Conservation (phyloP, 2,888 invertebrate species). For the Abscondita cerata region DNA sequence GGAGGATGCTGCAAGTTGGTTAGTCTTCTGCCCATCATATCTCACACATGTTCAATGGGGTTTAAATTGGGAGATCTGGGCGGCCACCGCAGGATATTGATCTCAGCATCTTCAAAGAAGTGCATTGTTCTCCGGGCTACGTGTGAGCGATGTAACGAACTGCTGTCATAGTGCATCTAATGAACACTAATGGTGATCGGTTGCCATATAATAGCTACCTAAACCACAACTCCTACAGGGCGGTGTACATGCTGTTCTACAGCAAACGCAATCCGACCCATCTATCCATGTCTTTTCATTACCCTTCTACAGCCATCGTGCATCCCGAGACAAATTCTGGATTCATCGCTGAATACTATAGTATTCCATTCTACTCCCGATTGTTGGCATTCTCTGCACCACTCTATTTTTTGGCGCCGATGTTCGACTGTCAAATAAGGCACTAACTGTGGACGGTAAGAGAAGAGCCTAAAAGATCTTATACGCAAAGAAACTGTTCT, state of each 20-base stretch:
- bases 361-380: not conserved
- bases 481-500: too few species aligned
- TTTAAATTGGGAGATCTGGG: too few species aligned
- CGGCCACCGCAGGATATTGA: too few species aligned
- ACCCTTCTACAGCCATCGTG: constrained; percentile 1
- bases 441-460: constrained; percentile 4
- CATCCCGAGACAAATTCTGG: constrained; percentile 13
- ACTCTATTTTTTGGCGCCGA: constrained; percentile 4
- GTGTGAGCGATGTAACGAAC: not conserved
- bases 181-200: constrained; percentile 13
- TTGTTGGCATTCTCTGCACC: too few species aligned
- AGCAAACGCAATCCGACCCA: constrained; percentile 6
- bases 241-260: too few species aligned
- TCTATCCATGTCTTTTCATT: not conserved
- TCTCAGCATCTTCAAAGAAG: too few species aligned
- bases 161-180: too few species aligned
- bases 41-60: too few species aligned
- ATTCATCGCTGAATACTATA: constrained; percentile 11
- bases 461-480: too few species aligned
- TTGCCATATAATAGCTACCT: constrained; percentile 19
- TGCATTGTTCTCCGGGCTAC: too few species aligned
- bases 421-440: not conserved
- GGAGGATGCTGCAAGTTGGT: too few species aligned
- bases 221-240: constrained; percentile 18
- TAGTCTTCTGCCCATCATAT: too few species aligned